Evolutionary conservation across 1,140 invertebrate genomes (phyloP).

Genomic region (Philotrypesis tridentata): DNA sequence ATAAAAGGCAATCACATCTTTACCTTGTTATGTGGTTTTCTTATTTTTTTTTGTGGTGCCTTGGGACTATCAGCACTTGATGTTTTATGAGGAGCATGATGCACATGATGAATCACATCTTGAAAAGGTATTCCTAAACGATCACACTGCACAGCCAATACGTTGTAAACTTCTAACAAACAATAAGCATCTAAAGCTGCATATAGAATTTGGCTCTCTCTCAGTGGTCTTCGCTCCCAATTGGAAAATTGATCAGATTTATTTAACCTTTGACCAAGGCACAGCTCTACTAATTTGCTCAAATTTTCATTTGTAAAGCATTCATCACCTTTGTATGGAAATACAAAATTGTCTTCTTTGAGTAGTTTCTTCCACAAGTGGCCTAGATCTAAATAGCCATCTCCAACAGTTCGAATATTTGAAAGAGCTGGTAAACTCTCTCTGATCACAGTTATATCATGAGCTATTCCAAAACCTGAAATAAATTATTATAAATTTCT

Average conservation of each 20-base stretch:
- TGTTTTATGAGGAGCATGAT: slow-evolving; percentile 56
- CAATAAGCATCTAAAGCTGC: slow-evolving; percentile 90
- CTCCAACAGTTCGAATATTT: slow-evolving; percentile 66
- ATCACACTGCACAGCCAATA: slow-evolving; percentile 72
- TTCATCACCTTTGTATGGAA: slow-evolving; percentile 71
- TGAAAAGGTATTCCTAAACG: slow-evolving; percentile 76
- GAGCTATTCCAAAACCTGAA: slow-evolving; percentile 76
- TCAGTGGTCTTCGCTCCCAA: slow-evolving; percentile 87
- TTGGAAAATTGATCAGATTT: slow-evolving; percentile 91
- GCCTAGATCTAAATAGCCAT: slow-evolving; percentile 74
- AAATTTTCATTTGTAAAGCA: slow-evolving; percentile 73
- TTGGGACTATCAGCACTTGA: slow-evolving; percentile 44
- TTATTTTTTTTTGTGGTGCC: slow-evolving; percentile 54
- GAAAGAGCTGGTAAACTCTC: slow-evolving; percentile 74
- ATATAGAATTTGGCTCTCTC: slow-evolving; percentile 84
- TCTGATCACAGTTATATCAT: slow-evolving; percentile 76
- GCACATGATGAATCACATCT: slow-evolving; percentile 76
- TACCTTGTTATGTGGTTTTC: not conserved
- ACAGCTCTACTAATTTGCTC: slow-evolving; percentile 81
- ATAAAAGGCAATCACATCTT: not conserved
- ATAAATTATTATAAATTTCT: not conserved
- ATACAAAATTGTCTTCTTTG: slow-evolving; percentile 71
- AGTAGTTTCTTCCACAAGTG: slow-evolving; percentile 74
- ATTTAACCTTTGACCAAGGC: slow-evolving; percentile 82
- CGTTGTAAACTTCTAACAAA: slow-evolving; percentile 83